Evolutionary conservation across 2,888 invertebrate genomes (phyloP).

Genomic region (Noctua pronuba): DNA sequence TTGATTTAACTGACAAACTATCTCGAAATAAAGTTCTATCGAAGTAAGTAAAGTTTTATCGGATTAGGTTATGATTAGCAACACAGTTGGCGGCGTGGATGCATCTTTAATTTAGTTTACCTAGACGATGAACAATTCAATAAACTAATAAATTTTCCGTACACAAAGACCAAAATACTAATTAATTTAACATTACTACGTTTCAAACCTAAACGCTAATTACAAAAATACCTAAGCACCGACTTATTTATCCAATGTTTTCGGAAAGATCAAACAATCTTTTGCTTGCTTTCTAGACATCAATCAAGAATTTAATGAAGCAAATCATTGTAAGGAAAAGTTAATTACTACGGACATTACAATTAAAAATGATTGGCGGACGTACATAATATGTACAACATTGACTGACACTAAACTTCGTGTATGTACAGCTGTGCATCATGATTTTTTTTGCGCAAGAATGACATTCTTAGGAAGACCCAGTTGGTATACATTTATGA

Average conservation of each 20-base stretch:
- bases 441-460: not conserved
- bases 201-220: not conserved
- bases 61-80: too few species aligned
- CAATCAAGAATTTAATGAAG: conserved; percentile 24
- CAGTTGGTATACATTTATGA: not conserved
- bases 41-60: too few species aligned
- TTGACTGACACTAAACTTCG: not conserved
- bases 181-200: not conserved
- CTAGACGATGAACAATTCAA: not conserved
- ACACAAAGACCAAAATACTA: too few species aligned
- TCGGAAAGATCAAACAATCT: not conserved
- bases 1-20: not conserved
- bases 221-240: not conserved
- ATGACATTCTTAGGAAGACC: not conserved
- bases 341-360: not conserved
- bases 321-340: conserved; percentile 26
- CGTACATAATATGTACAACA: not conserved
- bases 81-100: not conserved
- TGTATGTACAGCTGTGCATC: not conserved
- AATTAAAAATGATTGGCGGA: not conserved
- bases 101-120: not conserved
- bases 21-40: not conserved
- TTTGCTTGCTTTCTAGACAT: conserved; percentile 30
- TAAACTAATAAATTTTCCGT: not conserved
- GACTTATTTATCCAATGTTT: not conserved